Evolutionary conservation across 2,888 invertebrate species (phyloP).

Genomic region (Drosophila putrida): DNA sequence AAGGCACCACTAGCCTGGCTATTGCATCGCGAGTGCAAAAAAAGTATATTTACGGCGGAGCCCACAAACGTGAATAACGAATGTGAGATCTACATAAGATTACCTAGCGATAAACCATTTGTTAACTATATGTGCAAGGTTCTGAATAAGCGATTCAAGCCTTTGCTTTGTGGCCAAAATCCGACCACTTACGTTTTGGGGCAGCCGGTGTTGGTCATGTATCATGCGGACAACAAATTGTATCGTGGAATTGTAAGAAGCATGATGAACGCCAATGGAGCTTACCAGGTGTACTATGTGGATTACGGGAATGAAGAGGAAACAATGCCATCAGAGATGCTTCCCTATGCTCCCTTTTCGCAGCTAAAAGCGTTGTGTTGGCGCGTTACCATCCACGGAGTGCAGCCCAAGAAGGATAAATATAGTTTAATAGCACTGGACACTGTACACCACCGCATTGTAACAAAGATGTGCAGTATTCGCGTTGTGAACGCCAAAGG

Average conservation of each 20-base stretch:
- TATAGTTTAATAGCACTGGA: conserved; percentile 88
- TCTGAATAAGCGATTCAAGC: conserved; percentile 86
- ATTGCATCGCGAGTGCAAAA: conserved; percentile 86
- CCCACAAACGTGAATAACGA: conserved; percentile 88
- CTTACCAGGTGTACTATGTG: conserved; percentile 89
- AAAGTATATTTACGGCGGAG: conserved; percentile 87
- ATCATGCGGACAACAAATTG: conserved; percentile 88
- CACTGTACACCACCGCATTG: conserved; percentile 87
- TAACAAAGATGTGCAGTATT: conserved; percentile 87
- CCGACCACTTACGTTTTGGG: conserved; percentile 82
- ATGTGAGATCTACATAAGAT: conserved; percentile 86
- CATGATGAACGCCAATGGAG: conserved; percentile 49
- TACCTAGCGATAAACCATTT: conserved; percentile 77
- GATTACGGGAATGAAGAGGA: conserved; percentile 94
- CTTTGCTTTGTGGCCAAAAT: conserved; percentile 18
- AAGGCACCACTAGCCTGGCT: conserved; percentile 87
- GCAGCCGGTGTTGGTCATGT: conserved; percentile 90
- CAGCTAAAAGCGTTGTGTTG: conserved; percentile 89
- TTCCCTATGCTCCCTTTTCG: conserved; percentile 88
- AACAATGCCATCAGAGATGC: conserved; percentile 87
- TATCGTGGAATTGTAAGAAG: conserved; percentile 88
- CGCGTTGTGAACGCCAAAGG: conserved; percentile 65
- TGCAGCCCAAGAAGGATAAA: conserved; percentile 84
- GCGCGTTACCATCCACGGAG: conserved; percentile 87
- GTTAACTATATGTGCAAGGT: conserved; percentile 86